phyloP scores from a whole-genome alignment of 2,113 vertebrate species.

The Hypocryptadius cinnamomeus region DNA sequence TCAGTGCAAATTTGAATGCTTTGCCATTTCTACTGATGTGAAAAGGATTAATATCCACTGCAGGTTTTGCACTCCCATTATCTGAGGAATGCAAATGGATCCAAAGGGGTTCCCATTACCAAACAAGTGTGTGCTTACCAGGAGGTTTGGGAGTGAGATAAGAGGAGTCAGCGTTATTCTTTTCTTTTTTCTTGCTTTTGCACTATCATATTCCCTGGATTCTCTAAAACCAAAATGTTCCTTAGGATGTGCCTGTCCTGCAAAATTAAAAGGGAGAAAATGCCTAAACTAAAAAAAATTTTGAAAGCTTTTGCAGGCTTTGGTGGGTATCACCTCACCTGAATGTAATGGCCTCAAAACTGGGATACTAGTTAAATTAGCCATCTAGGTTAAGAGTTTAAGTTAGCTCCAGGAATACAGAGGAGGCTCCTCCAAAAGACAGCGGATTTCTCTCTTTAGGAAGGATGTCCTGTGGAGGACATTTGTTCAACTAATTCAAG shows the following conservation, averaged over 20 bases:
- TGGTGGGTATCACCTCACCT: background rate
- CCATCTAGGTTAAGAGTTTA: background rate
- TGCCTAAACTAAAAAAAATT: background rate
- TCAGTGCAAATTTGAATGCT: conserved; percentile 38
- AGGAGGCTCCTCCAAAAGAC: background rate
- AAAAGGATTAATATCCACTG: background rate
- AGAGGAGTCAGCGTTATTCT: background rate
- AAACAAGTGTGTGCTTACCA: background rate
- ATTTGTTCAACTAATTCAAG: background rate
- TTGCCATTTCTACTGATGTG: background rate
- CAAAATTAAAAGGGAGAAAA: background rate
- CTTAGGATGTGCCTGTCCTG: background rate
- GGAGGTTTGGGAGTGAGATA: background rate
- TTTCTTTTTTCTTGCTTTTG: background rate
- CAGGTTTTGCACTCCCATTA: conserved; percentile 3
- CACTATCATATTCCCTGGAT: background rate
- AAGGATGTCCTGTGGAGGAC: background rate
- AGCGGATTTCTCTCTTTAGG: background rate
- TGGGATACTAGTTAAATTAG: background rate
- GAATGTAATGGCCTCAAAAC: background rate
- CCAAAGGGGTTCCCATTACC: background rate
- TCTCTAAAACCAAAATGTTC: background rate
- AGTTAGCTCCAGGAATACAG: background rate
- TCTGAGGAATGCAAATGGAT: background rate
- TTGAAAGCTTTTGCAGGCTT: background rate